Evolutionary conservation across 2,113 vertebrate genomes (phyloP).

Genomic region (Hystrix brachyura): DNA sequence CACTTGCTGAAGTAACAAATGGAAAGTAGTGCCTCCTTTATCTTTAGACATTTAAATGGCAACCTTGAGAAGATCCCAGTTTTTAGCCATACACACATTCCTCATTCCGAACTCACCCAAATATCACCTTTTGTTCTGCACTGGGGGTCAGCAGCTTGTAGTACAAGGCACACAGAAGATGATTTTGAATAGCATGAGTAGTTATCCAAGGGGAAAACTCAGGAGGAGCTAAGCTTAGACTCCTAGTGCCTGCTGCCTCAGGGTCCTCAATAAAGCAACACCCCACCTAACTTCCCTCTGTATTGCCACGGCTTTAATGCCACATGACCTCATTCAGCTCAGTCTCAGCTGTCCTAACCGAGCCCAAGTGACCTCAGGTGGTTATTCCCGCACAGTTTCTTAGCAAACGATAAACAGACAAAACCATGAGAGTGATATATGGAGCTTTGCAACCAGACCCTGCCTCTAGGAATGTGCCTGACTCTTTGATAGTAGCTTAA

Average conservation of each 20-base stretch:
- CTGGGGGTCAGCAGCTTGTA: background rate
- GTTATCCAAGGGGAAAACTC: constrained; percentile 45
- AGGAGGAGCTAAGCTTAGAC: constrained; percentile 11
- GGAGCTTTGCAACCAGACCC: background rate
- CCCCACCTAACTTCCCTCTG: background rate
- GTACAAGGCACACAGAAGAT: constrained; percentile 12
- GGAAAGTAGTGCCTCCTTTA: background rate
- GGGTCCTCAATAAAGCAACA: background rate
- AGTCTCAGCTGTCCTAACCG: background rate
- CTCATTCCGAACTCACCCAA: constrained; percentile 46
- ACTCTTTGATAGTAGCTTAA: background rate
- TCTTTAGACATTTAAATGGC: constrained; percentile 39
- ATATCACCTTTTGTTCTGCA: background rate
- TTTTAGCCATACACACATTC: constrained; percentile 1
- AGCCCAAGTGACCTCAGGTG: background rate
- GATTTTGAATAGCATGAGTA: background rate
- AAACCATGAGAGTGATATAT: background rate
- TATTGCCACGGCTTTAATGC: background rate
- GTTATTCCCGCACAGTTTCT: background rate
- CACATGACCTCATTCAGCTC: background rate
- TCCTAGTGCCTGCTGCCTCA: background rate
- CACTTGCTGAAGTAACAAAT: constrained; percentile 15
- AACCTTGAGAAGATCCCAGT: constrained; percentile 18
- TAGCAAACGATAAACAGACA: background rate
- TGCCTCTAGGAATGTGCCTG: background rate